Conservation (phyloP, 2,113 vertebrate genomes). For the Eurystomus gularis region DNA sequence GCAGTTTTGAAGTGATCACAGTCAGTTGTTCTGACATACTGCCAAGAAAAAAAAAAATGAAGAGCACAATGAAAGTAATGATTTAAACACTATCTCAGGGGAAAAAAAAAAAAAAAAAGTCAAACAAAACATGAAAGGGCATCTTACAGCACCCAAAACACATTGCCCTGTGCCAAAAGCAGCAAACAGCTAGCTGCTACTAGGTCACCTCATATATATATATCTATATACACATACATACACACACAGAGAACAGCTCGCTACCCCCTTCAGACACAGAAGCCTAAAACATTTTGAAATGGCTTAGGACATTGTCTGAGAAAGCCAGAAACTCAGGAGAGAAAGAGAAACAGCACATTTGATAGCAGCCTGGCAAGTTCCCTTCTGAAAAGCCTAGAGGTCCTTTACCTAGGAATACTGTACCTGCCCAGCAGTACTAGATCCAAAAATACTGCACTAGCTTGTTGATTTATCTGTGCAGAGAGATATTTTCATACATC, state of each 20-base stretch:
- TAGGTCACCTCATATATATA: not conserved
- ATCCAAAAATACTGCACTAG: not conserved
- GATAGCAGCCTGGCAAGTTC: not conserved
- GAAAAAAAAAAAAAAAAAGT: not conserved
- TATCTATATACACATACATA: not conserved
- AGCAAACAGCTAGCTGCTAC: not conserved
- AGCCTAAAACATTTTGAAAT: not conserved
- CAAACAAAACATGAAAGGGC: not conserved
- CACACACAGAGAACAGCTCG: not conserved
- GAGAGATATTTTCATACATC: slow-evolving; percentile 12
- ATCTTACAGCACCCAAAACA: not conserved
- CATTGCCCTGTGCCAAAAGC: not conserved
- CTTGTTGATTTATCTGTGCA: not conserved
- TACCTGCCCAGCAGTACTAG: not conserved
- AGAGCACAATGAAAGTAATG: not conserved
- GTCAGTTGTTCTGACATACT: not conserved
- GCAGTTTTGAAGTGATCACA: not conserved
- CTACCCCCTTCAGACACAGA: not conserved
- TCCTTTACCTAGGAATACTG: not conserved
- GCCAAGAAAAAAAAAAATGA: not conserved
- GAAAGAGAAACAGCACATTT: not conserved
- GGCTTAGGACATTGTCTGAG: not conserved
- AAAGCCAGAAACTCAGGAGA: not conserved
- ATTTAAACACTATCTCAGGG: not conserved
- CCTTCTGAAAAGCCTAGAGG: not conserved